Percentiles rank a stretch among this genome's conserved stretches.
Conservation (phyloP, 2,797 vertebrate genomes). For the Neoniphon sammara region DNA sequence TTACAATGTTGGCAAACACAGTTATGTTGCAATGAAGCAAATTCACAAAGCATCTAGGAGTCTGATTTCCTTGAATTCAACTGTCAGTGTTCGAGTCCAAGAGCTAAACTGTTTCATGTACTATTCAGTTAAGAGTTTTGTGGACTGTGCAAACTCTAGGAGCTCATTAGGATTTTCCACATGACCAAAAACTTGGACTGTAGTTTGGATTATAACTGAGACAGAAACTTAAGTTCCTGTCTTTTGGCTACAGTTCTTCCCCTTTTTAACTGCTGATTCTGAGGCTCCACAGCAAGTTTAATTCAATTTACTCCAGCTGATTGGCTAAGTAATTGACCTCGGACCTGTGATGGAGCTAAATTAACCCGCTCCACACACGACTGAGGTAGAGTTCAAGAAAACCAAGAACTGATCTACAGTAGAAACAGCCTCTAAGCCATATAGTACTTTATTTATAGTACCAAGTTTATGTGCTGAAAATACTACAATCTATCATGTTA, state of each 20-base stretch:
- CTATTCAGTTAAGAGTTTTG: not conserved
- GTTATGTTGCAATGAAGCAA: not conserved
- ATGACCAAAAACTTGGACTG: not conserved
- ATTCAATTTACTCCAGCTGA: conserved; percentile 47
- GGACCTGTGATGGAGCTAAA: conserved; percentile 48
- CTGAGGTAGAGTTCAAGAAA: conserved; percentile 5
- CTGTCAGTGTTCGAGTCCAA: too few relatives aligned
- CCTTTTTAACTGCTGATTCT: conserved; percentile 2
- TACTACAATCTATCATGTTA: not conserved
- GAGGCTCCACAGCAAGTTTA: conserved; percentile 41
- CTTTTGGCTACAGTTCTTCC: not conserved
- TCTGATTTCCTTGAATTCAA: not conserved
- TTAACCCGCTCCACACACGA: conserved; percentile 36
- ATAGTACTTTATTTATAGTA: too few relatives aligned
- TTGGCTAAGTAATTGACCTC: conserved; percentile 53
- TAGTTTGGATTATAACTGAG: not conserved
- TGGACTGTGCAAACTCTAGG: conserved; percentile 21
- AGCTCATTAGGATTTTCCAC: conserved; percentile 35
- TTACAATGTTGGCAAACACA: not conserved
- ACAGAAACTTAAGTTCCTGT: not conserved
- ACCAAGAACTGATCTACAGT: not conserved
- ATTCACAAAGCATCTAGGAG: not conserved
- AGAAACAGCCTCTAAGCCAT: conserved; percentile 6
- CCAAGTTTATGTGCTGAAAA: not conserved
- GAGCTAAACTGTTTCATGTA: not conserved